Base-by-base conservation (phyloP, 2,888 invertebrate genomes). In the Arctia plantaginis region DNA sequence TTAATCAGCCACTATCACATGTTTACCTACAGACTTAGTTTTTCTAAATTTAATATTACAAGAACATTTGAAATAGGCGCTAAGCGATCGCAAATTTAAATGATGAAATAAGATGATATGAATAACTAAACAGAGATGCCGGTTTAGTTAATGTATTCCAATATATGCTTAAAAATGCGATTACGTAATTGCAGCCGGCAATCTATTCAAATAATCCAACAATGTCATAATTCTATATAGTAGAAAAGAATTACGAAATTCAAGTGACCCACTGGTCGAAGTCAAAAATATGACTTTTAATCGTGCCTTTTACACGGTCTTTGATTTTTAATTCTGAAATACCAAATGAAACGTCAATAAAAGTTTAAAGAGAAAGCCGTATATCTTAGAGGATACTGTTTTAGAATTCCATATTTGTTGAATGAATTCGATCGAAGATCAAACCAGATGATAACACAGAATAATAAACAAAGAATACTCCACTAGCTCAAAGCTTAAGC, bases 141-240 rank as follows among this genome's bases (percentile, higher is more conserved):
- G 76, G 84, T 83, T 82, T 59, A 66, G 59, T 71, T 83, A 83
- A 83, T 79, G 70, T 83, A 83, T 82, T 82, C 77, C 27, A 69
- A 74, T 73, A 73, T 73, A 75, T 74, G 71, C 66, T 41, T 66
- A 80, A 35, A 78, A 68, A 23, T 33, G 44, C 51, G 51, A 59
- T 83, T 76, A 76, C 84, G 70, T 67, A 82, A 83, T 70, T 44
- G 59, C 64, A 74, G 79, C 72, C 68, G 70, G 74, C 71, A 72
- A 77, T 82, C 77, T 68, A 83, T 83, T 74, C 69, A 47, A 73
- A 69, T 80, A 69, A 67, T 74, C 69, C 65, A 74, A 80, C 77
- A 80, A 82, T 75, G 75, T 77, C 69, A 66, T 35, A 47, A 55
- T 72, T 66, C 82, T 79, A 77, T 64, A 72, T 83, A 83, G 66